Conservation (phyloP, 2,113 vertebrate species). For the Paralichthys olivaceus region DNA sequence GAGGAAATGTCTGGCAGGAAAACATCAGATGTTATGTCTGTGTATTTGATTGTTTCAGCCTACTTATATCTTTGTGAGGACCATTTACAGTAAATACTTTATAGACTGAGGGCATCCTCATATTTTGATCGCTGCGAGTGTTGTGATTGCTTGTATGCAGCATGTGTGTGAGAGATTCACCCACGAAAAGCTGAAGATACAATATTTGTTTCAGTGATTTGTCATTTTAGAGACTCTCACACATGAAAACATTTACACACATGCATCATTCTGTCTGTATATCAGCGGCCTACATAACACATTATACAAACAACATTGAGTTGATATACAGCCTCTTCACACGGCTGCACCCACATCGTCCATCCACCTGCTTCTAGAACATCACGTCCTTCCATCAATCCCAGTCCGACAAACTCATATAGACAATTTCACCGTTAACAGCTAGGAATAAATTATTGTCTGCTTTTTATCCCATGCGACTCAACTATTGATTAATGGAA, state of each 20-base stretch:
- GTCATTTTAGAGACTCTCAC: constrained; percentile 10
- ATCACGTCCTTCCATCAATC: constrained; percentile 55
- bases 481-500: not conserved
- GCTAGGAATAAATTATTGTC: constrained; percentile 35
- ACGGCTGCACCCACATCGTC: constrained; percentile 19
- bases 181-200: too few species aligned
- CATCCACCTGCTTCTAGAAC: constrained; percentile 32
- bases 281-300: constrained; percentile 30
- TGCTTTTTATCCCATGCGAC: not conserved
- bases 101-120: too few species aligned
- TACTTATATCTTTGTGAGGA: too few species aligned
- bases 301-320: constrained; percentile 38
- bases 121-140: too few species aligned
- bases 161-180: too few species aligned
- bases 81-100: too few species aligned
- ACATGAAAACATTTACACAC: constrained; percentile 32
- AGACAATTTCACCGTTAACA: constrained; percentile 12
- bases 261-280: constrained; percentile 43
- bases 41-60: too few species aligned
- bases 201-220: constrained; percentile 11
- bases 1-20: too few species aligned
- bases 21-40: too few species aligned
- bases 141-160: too few species aligned
- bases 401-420: constrained; percentile 20
- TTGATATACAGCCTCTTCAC: constrained; percentile 53